A percentile compares a stretch with the other conserved stretches of the same genome.
Conservation (phyloP, 2,888 invertebrate genomes). For the Agelastica alni region DNA sequence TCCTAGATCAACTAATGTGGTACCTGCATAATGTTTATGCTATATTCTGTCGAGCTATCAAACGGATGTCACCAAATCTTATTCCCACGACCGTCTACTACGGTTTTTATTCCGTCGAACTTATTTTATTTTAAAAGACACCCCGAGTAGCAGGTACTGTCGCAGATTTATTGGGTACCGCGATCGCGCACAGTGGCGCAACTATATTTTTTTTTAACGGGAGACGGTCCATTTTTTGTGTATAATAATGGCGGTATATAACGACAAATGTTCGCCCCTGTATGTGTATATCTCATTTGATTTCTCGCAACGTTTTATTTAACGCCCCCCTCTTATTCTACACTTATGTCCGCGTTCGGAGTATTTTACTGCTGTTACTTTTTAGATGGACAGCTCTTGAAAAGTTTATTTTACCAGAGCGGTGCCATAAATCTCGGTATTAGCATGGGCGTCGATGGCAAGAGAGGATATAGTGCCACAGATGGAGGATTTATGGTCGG, state of each 20-base stretch:
- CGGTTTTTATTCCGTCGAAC: slow-evolving; percentile 7
- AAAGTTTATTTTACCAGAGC: slow-evolving; percentile 26
- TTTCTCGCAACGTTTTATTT: too few relatives aligned
- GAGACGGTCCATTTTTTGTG: too few relatives aligned
- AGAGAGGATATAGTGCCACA: slow-evolving; percentile 15
- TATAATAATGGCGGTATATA: too few relatives aligned
- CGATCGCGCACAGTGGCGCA: slow-evolving; percentile 5
- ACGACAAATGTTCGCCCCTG: too few relatives aligned
- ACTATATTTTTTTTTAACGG: too few relatives aligned
- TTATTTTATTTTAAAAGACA: slow-evolving; percentile 16
- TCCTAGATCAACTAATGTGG: too few relatives aligned
- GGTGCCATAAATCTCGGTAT: slow-evolving; percentile 23
- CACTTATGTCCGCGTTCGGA: slow-evolving; percentile 12
- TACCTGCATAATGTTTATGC: too few relatives aligned
- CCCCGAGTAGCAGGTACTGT: slow-evolving; percentile 24
- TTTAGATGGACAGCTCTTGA: slow-evolving; percentile 24
- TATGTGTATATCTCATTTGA: too few relatives aligned
- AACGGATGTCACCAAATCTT: slow-evolving; percentile 5
- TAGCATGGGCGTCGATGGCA: slow-evolving; percentile 24
- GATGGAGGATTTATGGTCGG: slow-evolving; percentile 16
- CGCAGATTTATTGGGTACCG: slow-evolving; percentile 17
- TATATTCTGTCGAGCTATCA: slow-evolving; percentile 14
- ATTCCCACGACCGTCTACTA: slow-evolving; percentile 19
- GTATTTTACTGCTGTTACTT: slow-evolving; percentile 24
- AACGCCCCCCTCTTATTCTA: too few relatives aligned